Evolutionary conservation across 2,888 invertebrate genomes (phyloP).

Genomic region (Bhutanitis thaidina): DNA sequence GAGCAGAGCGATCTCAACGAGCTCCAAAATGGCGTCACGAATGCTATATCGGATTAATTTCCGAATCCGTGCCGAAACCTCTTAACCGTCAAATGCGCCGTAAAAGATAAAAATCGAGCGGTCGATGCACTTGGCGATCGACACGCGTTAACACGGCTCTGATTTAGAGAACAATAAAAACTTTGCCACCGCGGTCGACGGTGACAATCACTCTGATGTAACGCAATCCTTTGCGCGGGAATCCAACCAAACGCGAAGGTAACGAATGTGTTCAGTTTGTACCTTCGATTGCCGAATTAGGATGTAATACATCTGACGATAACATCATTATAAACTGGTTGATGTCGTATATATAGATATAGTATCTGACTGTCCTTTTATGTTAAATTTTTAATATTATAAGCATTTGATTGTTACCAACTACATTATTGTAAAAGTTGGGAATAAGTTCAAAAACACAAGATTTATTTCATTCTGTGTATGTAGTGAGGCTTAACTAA

Average conservation of each 20-base stretch:
- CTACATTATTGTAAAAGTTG: too few species aligned
- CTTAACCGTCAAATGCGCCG: conserved; percentile 58
- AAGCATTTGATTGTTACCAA: too few species aligned
- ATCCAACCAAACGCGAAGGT: not conserved
- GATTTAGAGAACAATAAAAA: conserved; percentile 4
- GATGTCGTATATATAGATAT: too few species aligned
- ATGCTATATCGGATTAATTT: conserved; percentile 55
- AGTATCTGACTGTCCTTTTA: too few species aligned
- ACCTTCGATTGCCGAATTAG: too few species aligned
- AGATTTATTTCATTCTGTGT: too few species aligned
- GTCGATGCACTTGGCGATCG: conserved; percentile 51
- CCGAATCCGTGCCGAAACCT: conserved; percentile 59
- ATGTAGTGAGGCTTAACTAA: too few species aligned
- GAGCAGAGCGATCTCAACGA: conserved; percentile 3
- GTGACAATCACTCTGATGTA: not conserved
- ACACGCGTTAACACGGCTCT: conserved; percentile 28
- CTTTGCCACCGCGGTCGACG: not conserved
- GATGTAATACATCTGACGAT: too few species aligned
- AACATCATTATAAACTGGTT: too few species aligned
- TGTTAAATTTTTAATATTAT: too few species aligned
- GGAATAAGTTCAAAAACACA: too few species aligned
- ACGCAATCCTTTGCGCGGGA: not conserved
- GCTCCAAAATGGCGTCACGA: conserved; percentile 46
- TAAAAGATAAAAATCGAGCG: conserved; percentile 59
- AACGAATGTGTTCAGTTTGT: not conserved